Conservation (phyloP, 2,113 vertebrate species). For the Lycaon pictus region DNA sequence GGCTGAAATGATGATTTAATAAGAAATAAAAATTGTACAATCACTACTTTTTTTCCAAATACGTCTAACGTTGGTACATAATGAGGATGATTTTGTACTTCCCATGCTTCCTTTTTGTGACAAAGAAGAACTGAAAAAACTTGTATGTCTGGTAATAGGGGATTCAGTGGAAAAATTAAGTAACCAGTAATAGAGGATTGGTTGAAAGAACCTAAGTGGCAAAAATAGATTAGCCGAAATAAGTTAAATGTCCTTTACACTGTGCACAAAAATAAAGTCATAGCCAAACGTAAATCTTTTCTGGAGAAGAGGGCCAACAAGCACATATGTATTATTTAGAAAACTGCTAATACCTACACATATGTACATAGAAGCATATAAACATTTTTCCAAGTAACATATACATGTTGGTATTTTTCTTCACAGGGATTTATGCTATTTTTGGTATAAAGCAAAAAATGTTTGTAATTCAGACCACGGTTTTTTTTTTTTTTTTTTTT, state of each 20-base stretch:
- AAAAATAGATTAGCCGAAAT: slow-evolving; percentile 30
- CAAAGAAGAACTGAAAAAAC: not conserved
- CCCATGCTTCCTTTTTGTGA: not conserved
- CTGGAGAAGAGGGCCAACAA: not conserved
- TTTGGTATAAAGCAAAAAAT: slow-evolving; percentile 21
- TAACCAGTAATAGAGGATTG: not conserved
- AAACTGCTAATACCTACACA: not conserved
- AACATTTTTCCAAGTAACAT: not conserved
- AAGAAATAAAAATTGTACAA: not conserved
- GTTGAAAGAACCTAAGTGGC: slow-evolving; percentile 1
- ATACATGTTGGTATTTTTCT: not conserved
- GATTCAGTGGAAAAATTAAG: slow-evolving; percentile 26
- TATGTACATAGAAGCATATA: not conserved
- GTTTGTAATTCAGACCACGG: not conserved
- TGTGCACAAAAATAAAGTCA: not conserved
- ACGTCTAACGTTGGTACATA: not conserved
- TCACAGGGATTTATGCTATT: not conserved
- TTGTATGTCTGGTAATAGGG: not conserved
- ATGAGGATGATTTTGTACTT: not conserved
- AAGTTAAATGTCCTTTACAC: not conserved
- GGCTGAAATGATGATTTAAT: not conserved
- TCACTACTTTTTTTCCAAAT: not conserved
- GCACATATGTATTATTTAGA: not conserved
- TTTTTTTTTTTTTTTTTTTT: not conserved
- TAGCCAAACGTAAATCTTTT: not conserved